Base-by-base conservation (phyloP, 2,797 vertebrate genomes). In the Sebastes umbrosus region DNA sequence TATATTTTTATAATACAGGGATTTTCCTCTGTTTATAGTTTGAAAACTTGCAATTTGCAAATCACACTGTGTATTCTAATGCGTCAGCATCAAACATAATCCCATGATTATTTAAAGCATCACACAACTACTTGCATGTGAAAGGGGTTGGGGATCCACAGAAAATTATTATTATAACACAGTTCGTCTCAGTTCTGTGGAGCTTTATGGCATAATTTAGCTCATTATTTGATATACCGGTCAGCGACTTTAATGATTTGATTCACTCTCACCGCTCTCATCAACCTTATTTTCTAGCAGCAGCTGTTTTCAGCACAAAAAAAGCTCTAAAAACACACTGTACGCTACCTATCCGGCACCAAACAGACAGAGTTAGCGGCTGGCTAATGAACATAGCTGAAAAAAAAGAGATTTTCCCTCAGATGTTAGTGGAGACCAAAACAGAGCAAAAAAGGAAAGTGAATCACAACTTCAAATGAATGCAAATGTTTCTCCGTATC, bases 351-450 rank as follows among this genome's bases (percentile, higher is more conserved):
- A 29, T 59, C 57, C 0, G 3, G 16, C 25, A 60, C 8, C 16
- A 60, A 59, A 16, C 25, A 59, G 13, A 59, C 4, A 59, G 7
- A 60, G 8, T 18, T 60, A 14, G 12, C 55, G 12, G 7, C 55
- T 58, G 0, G 24, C 25, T 58, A 24, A 58, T 58, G 18, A 6
- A 60, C 58, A 60, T 5, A 20, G 25, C n/a, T 63, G 4, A 8
- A 25, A 57, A 22, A 22, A 14, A 10, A 18, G 0, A 5, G 0
- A n/a, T 54, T n/a, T 55, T 57, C 22, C 54, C 3, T 57, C 22
- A n/a, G 31, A 62, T 32, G 22, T 34, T n/a, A 13, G 20, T 63
- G 11, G 5, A 34, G 1, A 34, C 60, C 31, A 63, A 32, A 60
- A n/a, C 27, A 10, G 29, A 34, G 60, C 31, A 0, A 34, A 63